Percentiles rank a stretch among this genome's conserved stretches.
These are phyloP conservation scores for Manduca sexta DNA, from an alignment of 1,140 invertebrate genomes.

Conservation along the genomic window DNA sequence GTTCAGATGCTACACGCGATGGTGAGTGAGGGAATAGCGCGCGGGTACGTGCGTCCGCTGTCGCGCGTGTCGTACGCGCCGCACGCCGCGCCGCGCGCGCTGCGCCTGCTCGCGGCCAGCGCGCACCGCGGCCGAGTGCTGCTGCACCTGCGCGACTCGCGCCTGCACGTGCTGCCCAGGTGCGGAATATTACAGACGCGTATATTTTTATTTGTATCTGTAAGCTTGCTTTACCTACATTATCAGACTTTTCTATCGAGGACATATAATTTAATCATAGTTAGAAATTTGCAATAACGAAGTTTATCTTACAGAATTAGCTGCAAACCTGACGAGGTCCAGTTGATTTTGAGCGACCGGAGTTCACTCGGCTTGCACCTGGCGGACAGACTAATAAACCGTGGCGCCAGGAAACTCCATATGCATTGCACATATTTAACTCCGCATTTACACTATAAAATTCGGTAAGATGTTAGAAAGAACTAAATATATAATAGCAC, in stretches of 20 bases:
- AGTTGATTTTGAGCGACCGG: conserved; percentile 1
- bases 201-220: neutral
- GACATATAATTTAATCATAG: too few relatives aligned
- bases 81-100: conserved; percentile 5
- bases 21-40: conserved; percentile 10
- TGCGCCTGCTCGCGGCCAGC: conserved; percentile 2
- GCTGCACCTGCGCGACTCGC: neutral
- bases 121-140: conserved; percentile 7
- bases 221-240: neutral
- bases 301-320: conserved; percentile 1
- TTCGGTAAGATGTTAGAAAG: neutral
- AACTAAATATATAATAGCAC: too few relatives aligned
- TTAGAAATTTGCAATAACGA: neutral
- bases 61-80: conserved; percentile 3
- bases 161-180: neutral
- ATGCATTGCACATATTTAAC: neutral
- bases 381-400: neutral
- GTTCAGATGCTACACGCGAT: conserved; percentile 5
- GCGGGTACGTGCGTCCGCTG: conserved; percentile 12
- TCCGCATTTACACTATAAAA: neutral
- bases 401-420: conserved; percentile 4
- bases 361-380: neutral
- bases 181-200: neutral
- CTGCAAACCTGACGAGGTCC: neutral
- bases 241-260: neutral